phyloP scores from a whole-genome alignment of 1,140 invertebrate species.

The Hylaeus volcanicus region DNA sequence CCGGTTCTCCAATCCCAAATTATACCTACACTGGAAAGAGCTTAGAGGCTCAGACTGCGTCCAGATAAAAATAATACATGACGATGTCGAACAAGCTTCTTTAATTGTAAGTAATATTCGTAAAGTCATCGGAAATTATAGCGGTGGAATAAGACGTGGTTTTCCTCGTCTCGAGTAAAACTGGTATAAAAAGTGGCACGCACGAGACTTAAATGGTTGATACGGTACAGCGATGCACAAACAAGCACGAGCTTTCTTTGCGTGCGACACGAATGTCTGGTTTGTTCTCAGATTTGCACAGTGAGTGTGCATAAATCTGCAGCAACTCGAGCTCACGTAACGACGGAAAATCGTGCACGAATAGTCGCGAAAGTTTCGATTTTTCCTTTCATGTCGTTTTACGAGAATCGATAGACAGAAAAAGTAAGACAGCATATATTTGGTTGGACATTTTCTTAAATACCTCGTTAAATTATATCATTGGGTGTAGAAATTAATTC shows the following conservation, averaged over 20 bases:
- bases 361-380: neutral
- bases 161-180: neutral
- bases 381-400: too few relatives aligned
- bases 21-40: too few relatives aligned
- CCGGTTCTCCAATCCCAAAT: too few relatives aligned
- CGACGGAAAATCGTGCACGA: neutral
- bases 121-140: neutral
- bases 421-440: too few relatives aligned
- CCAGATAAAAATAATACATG: too few relatives aligned
- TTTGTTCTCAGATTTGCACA: constrained; percentile 40
- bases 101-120: too few relatives aligned
- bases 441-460: too few relatives aligned
- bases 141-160: constrained; percentile 7
- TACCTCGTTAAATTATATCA: too few relatives aligned
- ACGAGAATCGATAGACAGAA: too few relatives aligned
- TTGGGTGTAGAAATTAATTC: too few relatives aligned
- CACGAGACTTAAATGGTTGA: constrained; percentile 16
- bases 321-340: neutral
- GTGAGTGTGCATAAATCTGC: constrained; percentile 3
- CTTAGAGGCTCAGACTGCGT: too few relatives aligned
- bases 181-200: constrained; percentile 8
- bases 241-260: constrained; percentile 22
- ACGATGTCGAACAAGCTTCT: too few relatives aligned
- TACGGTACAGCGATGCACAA: constrained; percentile 28
- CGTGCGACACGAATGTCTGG: constrained; percentile 54